Conservation (phyloP, 2,888 invertebrate species). For the Pterobdella sp. region DNA sequence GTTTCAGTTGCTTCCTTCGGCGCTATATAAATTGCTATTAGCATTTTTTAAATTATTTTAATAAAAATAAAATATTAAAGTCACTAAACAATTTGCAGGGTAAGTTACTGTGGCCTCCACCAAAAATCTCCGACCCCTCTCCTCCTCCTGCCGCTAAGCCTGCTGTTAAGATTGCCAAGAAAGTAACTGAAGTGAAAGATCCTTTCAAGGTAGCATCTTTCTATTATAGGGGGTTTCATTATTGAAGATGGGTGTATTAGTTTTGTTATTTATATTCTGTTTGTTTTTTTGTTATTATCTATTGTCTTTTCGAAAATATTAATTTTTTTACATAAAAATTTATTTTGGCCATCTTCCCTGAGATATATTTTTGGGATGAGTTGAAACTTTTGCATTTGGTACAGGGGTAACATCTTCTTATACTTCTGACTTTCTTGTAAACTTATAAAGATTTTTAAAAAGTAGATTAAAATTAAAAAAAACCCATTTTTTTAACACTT, state of each 20-base stretch:
- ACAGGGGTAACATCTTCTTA: too few relatives aligned
- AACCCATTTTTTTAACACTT: too few relatives aligned
- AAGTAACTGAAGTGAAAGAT: slow-evolving; percentile 52
- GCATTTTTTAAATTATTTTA: not conserved
- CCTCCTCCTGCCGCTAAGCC: slow-evolving; percentile 38
- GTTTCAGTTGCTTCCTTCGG: not conserved
- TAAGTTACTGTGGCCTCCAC: slow-evolving; percentile 70
- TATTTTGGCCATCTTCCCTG: too few relatives aligned
- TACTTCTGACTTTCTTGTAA: too few relatives aligned
- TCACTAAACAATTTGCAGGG: slow-evolving; percentile 53
- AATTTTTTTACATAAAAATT: too few relatives aligned
- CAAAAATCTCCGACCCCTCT: slow-evolving; percentile 48
- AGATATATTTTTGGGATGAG: too few relatives aligned
- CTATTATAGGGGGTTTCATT: too few relatives aligned
- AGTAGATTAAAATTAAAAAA: too few relatives aligned
- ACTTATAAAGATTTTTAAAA: too few relatives aligned
- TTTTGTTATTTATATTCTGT: not conserved
- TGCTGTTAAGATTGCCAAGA: slow-evolving; percentile 38
- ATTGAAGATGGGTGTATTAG: too few relatives aligned
- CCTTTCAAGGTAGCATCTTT: slow-evolving; percentile 63
- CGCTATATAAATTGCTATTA: not conserved
- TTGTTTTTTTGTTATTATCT: not conserved
- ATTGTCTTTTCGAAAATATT: not conserved
- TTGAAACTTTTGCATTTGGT: too few relatives aligned
- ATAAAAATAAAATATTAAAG: not conserved